Evolutionary conservation across 2,888 invertebrate species (phyloP).

Genomic region (Calliopum simillimum): DNA sequence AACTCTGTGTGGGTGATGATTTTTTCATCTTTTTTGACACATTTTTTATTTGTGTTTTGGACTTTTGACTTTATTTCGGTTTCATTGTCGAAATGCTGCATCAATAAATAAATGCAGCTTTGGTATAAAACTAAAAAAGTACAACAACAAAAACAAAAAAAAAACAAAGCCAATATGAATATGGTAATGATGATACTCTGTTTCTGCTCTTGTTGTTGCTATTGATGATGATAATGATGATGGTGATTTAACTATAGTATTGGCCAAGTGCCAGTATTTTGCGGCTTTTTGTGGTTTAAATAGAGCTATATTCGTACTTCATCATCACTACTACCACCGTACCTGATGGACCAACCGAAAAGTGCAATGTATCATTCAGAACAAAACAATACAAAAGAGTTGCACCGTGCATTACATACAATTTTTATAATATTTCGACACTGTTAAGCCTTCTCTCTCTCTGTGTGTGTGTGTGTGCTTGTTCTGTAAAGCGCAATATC

Average conservation of each 20-base stretch:
- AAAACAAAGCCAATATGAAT: too few relatives aligned
- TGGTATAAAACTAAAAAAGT: slow-evolving; percentile 5
- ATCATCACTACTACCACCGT: too few relatives aligned
- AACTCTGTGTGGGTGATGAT: not conserved
- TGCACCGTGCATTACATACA: too few relatives aligned
- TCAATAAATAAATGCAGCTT: slow-evolving; percentile 25
- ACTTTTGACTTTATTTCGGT: not conserved
- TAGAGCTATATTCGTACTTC: too few relatives aligned
- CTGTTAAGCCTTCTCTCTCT: too few relatives aligned
- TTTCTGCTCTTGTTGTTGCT: slow-evolving; percentile 9
- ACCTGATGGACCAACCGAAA: too few relatives aligned
- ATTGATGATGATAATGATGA: slow-evolving; percentile 20
- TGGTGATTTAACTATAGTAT: not conserved
- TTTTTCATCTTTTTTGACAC: not conserved
- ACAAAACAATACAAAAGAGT: too few relatives aligned
- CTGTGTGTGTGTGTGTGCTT: too few relatives aligned
- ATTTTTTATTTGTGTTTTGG: not conserved
- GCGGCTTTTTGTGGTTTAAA: not conserved
- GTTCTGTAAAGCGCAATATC: too few relatives aligned
- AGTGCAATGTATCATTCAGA: too few relatives aligned
- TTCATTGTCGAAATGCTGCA: not conserved
- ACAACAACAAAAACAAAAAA: too few relatives aligned
- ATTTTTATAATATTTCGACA: too few relatives aligned
- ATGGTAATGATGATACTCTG: slow-evolving; percentile 4
- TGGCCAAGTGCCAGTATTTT: slow-evolving; percentile 15